phyloP scores from a whole-genome alignment of 2,888 invertebrate species.

The Xestobium rufovillosum region DNA sequence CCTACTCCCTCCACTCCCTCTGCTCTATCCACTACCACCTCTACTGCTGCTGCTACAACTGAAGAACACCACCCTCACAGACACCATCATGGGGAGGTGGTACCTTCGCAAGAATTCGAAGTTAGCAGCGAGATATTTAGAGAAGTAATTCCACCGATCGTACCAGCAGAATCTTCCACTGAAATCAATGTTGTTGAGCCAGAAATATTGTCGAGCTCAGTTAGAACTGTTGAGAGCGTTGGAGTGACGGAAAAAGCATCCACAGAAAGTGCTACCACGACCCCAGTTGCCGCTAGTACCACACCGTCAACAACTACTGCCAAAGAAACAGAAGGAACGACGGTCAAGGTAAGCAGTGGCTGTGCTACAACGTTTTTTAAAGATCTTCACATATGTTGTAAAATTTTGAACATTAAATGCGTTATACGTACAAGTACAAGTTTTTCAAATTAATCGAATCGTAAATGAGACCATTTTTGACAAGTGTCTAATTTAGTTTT shows the following conservation, averaged over 20 bases:
- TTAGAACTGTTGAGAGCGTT: not conserved
- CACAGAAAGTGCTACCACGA: conserved; percentile 9
- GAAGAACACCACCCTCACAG: conserved; percentile 41
- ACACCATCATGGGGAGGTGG: conserved; percentile 44
- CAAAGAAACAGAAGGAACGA: conserved; percentile 17
- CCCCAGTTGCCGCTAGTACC: conserved; percentile 12
- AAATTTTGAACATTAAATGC: too few species aligned
- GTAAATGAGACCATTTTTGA: too few species aligned
- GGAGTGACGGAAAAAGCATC: conserved; percentile 9
- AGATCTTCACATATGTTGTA: too few species aligned
- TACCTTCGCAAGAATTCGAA: conserved; percentile 24
- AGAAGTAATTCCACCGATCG: not conserved
- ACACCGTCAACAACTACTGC: conserved; percentile 10
- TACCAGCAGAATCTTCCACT: conserved; percentile 4
- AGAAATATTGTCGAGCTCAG: conserved; percentile 3
- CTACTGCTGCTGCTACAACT: conserved; percentile 18
- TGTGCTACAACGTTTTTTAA: too few species aligned
- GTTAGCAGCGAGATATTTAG: conserved; percentile 16
- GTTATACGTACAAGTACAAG: too few species aligned
- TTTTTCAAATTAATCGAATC: too few species aligned
- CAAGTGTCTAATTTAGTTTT: too few species aligned
- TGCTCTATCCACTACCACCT: conserved; percentile 18
- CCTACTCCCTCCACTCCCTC: conserved; percentile 7
- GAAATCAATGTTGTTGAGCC: conserved; percentile 10
- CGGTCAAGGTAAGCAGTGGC: too few species aligned